Conservation (phyloP, 2,888 invertebrate genomes). For the Drosophila kambysellisi region DNA sequence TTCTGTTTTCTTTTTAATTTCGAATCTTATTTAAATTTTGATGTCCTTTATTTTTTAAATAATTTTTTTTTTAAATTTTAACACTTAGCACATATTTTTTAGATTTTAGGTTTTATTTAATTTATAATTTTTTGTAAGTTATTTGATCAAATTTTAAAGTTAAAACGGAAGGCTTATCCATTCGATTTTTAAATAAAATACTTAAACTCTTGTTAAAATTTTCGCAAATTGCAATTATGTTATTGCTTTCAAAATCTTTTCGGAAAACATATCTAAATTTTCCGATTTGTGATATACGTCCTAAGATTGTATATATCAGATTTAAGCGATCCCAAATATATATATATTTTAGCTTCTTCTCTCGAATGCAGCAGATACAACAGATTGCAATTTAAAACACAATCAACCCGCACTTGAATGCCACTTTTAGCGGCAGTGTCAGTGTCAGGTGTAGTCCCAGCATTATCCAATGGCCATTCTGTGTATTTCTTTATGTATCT, state of each 20-base stretch:
- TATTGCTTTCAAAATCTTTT: neutral
- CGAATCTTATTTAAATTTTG: neutral
- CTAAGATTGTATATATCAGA: neutral
- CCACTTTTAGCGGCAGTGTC: neutral
- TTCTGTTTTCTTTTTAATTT: neutral
- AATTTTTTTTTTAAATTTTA: neutral
- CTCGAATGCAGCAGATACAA: neutral
- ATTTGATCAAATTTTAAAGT: neutral
- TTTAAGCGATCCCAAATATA: neutral
- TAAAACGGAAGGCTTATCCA: fast-evolving
- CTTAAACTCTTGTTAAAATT: neutral
- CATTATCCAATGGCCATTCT: slow-evolving; percentile 61
- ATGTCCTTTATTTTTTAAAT: fast-evolving
- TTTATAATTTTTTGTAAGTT: neutral
- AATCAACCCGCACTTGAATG: slow-evolving; percentile 35
- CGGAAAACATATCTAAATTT: neutral
- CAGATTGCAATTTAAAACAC: slow-evolving; percentile 27
- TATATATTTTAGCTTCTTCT: neutral
- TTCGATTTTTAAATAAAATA: neutral
- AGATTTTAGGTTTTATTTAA: neutral
- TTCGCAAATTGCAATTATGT: too few relatives aligned
- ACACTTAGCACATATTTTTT: neutral
- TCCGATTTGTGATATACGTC: neutral
- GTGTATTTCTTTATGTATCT: slow-evolving; percentile 68
- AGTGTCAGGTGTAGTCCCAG: slow-evolving; percentile 3